These are phyloP conservation scores for Suricata suricatta DNA, from an alignment of 2,113 vertebrate genomes.

Conservation along the genomic window DNA sequence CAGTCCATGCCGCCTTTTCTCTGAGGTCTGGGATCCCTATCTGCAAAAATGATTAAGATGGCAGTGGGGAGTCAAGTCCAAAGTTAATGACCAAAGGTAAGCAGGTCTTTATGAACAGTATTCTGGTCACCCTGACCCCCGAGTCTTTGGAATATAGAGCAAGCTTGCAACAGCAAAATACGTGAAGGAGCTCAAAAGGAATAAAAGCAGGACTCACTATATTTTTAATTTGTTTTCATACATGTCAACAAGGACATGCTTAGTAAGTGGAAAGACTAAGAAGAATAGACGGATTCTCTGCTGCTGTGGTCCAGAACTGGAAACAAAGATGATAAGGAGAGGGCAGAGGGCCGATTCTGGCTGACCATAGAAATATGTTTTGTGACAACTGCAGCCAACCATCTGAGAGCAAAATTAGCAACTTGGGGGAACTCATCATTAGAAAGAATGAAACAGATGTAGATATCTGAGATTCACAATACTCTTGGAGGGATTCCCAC, in stretches of 20 bases:
- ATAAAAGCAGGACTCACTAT: background rate
- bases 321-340: background rate
- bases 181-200: background rate
- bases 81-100: background rate
- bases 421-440: background rate
- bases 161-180: background rate
- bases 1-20: background rate
- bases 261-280: background rate
- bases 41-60: constrained; percentile 33
- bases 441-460: background rate
- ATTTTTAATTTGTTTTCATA: background rate
- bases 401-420: background rate
- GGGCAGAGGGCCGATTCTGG: background rate
- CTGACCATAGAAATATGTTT: background rate
- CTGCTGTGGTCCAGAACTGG: background rate
- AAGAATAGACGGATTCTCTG: background rate
- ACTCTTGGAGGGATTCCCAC: background rate
- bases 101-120: background rate
- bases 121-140: background rate
- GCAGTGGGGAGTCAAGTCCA: background rate
- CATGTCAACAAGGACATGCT: background rate
- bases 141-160: background rate
- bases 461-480: background rate
- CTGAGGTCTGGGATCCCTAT: background rate
- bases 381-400: background rate